These are phyloP conservation scores for Grallaria varia DNA, from an alignment of 2,113 vertebrate genomes.

Conservation along the genomic window DNA sequence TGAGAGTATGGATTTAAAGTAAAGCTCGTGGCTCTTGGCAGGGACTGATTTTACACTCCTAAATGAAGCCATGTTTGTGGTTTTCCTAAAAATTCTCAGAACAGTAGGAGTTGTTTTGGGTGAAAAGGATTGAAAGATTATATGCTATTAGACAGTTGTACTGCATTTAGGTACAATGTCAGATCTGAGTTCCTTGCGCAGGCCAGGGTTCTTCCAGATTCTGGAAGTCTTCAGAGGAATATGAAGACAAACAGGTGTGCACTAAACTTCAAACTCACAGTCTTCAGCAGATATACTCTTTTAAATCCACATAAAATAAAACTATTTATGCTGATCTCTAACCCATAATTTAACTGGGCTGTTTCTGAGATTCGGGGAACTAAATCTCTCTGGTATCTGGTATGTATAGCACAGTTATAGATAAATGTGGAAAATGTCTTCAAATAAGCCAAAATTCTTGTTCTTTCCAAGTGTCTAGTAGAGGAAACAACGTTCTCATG, in stretches of 20 bases:
- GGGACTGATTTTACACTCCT: background rate
- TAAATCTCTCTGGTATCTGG: background rate
- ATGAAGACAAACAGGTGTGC: background rate
- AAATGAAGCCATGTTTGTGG: background rate
- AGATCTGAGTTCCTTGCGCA: background rate
- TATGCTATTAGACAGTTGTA: background rate
- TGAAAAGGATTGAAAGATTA: background rate
- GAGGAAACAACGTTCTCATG: background rate
- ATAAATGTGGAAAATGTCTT: background rate
- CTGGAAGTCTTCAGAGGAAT: background rate
- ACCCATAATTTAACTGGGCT: background rate
- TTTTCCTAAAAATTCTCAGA: background rate
- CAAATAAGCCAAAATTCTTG: background rate
- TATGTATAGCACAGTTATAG: background rate
- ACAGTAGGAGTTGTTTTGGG: background rate
- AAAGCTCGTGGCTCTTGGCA: background rate
- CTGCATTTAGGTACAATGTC: background rate
- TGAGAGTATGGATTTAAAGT: background rate
- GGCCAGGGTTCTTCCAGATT: background rate
- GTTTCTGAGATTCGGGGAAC: background rate
- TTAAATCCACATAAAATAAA: background rate
- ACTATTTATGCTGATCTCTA: background rate
- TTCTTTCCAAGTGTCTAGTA: background rate
- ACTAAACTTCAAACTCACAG: background rate
- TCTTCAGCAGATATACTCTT: background rate